phyloP scores from a whole-genome alignment of 1,140 invertebrate genomes.

The Aphelenchoides besseyi region DNA sequence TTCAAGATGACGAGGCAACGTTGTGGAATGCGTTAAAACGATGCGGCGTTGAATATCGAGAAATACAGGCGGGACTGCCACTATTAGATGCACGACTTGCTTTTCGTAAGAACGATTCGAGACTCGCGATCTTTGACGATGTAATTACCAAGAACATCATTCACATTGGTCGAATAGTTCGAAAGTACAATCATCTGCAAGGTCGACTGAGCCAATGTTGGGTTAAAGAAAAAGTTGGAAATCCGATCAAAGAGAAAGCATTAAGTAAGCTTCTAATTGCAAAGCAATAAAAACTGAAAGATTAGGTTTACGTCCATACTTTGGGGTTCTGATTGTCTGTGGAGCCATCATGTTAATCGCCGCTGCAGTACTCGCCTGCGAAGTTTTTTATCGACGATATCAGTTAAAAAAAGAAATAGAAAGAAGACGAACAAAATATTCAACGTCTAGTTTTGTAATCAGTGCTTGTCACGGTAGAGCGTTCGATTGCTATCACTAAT shows the following conservation, averaged over 20 bases:
- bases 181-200: conserved; percentile 11
- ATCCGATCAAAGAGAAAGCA: neutral
- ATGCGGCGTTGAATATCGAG: neutral
- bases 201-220: neutral
- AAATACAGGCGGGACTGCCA: neutral
- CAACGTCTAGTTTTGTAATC: too few species aligned
- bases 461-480: too few species aligned
- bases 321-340: neutral
- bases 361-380: neutral
- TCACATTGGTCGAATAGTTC: conserved; percentile 1
- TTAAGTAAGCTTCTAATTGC: too few species aligned
- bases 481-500: too few species aligned
- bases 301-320: conserved; percentile 5
- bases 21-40: neutral
- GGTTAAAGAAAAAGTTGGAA: neutral
- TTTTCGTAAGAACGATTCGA: conserved; percentile 1
- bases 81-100: neutral
- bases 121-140: neutral
- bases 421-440: too few species aligned
- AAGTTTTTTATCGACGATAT: too few species aligned
- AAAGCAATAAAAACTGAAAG: too few species aligned
- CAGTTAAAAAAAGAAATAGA: too few species aligned
- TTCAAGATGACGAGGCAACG: neutral
- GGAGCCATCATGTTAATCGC: neutral
- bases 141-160: conserved; percentile 6